Evolutionary conservation across 2,888 invertebrate species (phyloP).

Genomic region (Junonia oenone): DNA sequence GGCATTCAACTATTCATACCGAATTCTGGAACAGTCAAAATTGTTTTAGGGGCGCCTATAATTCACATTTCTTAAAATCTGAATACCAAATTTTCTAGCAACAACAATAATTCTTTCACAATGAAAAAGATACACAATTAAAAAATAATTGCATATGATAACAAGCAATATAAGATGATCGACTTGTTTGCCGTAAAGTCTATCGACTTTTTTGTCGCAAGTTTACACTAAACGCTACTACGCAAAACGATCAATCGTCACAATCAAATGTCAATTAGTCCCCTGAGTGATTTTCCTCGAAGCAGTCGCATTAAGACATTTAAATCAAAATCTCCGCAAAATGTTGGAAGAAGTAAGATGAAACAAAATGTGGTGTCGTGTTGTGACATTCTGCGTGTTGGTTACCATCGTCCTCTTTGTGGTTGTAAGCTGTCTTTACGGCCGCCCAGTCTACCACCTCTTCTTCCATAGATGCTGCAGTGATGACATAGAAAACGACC

Average conservation of each 20-base stretch:
- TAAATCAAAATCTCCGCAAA: background rate
- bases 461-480: conserved; percentile 60
- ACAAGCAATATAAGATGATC: no score
- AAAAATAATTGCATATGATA: no score
- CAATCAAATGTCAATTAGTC: conserved; percentile 15
- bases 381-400: conserved; percentile 58
- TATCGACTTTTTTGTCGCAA: conserved; percentile 14
- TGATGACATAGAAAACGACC: conserved; percentile 63
- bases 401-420: conserved; percentile 55
- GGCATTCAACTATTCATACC: no score
- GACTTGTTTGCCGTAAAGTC: no score
- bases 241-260: conserved; percentile 15
- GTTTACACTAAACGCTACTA: conserved; percentile 7
- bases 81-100: no score
- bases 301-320: conserved; percentile 6
- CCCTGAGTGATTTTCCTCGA: conserved; percentile 9
- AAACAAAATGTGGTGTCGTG: conserved; percentile 60
- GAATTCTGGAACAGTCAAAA: no score
- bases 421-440: conserved; percentile 56
- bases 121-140: no score
- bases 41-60: no score
- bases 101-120: no score
- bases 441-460: conserved; percentile 53
- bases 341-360: conserved; percentile 15
- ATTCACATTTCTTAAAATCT: no score